These are phyloP conservation scores for Danaus plexippus DNA, from an alignment of 1,140 invertebrate genomes.

Conservation along the genomic window DNA sequence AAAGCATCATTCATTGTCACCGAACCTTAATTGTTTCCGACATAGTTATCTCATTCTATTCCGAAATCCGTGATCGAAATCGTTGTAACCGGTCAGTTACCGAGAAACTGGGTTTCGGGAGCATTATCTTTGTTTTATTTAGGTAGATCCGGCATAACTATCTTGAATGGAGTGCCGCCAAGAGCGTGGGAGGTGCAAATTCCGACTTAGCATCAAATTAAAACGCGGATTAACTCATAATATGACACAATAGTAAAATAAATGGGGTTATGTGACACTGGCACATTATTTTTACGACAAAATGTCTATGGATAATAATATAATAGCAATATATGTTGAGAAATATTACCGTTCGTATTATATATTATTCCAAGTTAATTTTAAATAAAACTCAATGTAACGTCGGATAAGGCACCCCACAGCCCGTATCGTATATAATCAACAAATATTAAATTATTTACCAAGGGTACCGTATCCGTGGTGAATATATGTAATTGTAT, in stretches of 20 bases:
- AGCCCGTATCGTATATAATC: conserved; percentile 35
- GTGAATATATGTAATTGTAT: conserved; percentile 30
- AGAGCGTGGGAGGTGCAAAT: conserved; percentile 52
- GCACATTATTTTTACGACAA: too few relatives aligned
- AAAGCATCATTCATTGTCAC: too few relatives aligned
- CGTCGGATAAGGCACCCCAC: conserved; percentile 14
- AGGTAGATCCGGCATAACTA: conserved; percentile 47
- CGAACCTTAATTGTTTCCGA: too few relatives aligned
- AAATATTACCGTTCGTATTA: too few relatives aligned
- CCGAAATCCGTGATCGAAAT: conserved; percentile 5
- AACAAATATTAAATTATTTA: conserved; percentile 35
- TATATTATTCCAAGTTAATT: too few relatives aligned
- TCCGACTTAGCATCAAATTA: conserved; percentile 33
- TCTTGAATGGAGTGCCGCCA: conserved; percentile 43
- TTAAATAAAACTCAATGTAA: conserved; percentile 6
- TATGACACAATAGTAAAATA: conserved; percentile 7
- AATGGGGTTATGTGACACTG: too few relatives aligned
- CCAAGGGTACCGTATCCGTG: conserved; percentile 22
- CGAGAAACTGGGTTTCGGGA: conserved; percentile 58
- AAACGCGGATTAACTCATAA: conserved; percentile 29
- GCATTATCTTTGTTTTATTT: conserved; percentile 61
- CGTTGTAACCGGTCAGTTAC: conserved; percentile 29
- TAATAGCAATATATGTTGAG: too few relatives aligned
- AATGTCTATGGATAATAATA: too few relatives aligned
- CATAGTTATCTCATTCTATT: too few relatives aligned